Percentiles rank a stretch among this genome's conserved stretches.
These are phyloP conservation scores for Parascotia fuliginaria DNA, from an alignment of 2,888 invertebrate species.

Conservation along the genomic window DNA sequence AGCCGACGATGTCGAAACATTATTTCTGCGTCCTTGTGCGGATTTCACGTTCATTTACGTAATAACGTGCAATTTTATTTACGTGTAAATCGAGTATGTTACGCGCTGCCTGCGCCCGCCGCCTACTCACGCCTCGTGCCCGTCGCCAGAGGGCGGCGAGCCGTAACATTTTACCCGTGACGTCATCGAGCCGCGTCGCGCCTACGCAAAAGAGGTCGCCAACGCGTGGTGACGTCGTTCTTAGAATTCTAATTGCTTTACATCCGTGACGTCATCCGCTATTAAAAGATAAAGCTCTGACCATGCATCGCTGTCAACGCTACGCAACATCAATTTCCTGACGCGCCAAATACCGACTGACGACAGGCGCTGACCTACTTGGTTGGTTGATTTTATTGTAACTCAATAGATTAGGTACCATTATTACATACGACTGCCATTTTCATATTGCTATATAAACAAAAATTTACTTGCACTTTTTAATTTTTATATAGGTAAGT, in stretches of 20 bases:
- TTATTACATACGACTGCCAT: slow-evolving; percentile 15
- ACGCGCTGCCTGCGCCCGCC: slow-evolving; percentile 46
- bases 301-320: slow-evolving; percentile 59
- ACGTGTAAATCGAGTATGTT: slow-evolving; percentile 58
- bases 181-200: slow-evolving; percentile 72
- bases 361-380: slow-evolving; percentile 60
- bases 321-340: slow-evolving; percentile 65
- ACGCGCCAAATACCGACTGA: slow-evolving; percentile 36
- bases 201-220: slow-evolving; percentile 67
- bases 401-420: slow-evolving; percentile 32
- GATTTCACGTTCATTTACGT: slow-evolving; percentile 81
- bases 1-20: slow-evolving; percentile 70
- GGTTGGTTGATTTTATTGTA: slow-evolving; percentile 54
- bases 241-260: slow-evolving; percentile 57
- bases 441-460: slow-evolving; percentile 15
- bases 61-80: slow-evolving; percentile 67
- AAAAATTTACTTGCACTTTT: slow-evolving; percentile 7
- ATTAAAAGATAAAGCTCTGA: slow-evolving; percentile 55
- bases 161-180: slow-evolving; percentile 73
- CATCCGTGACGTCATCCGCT: slow-evolving; percentile 63
- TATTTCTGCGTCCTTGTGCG: slow-evolving; percentile 72
- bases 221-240: slow-evolving; percentile 72
- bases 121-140: slow-evolving; percentile 47
- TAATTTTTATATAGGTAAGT: slow-evolving; percentile 8
- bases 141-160: slow-evolving; percentile 48